These are phyloP conservation scores for Pyralis farinalis DNA, from an alignment of 2,888 invertebrate species.

Conservation along the genomic window DNA sequence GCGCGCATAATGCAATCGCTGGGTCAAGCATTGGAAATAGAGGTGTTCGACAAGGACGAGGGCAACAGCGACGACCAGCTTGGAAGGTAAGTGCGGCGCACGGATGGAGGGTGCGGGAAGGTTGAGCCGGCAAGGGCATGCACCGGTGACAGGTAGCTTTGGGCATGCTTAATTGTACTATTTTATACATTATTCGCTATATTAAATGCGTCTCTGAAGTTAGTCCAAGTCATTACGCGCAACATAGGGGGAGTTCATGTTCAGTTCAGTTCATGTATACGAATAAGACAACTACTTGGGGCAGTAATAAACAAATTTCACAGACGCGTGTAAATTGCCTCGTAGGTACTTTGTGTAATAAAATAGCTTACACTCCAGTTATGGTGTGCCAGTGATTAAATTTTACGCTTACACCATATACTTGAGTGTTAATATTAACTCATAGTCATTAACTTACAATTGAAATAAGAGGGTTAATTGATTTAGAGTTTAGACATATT, in stretches of 20 bases:
- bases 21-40: conserved; percentile 88
- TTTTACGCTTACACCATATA: not conserved
- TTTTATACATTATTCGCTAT: no score
- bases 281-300: no score
- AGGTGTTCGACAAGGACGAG: conserved; percentile 93
- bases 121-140: conserved; percentile 16
- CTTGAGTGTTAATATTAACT: conserved; percentile 4
- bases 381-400: not conserved
- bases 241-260: no score
- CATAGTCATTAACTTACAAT: conserved; percentile 5
- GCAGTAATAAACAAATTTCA: no score
- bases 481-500: no score
- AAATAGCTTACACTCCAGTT: not conserved
- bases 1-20: conserved; percentile 82
- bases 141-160: conserved; percentile 11
- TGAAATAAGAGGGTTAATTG: not conserved
- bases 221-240: no score
- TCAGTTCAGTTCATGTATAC: no score
- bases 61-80: conserved; percentile 91
- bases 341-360: no score
- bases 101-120: conserved; percentile 21
- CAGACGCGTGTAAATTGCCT: no score
- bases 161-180: conserved; percentile 4
- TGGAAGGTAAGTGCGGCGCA: conserved; percentile 86
- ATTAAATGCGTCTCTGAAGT: no score